Base-by-base conservation (phyloP, 2,113 vertebrate genomes). In the Chaetops frenatus region DNA sequence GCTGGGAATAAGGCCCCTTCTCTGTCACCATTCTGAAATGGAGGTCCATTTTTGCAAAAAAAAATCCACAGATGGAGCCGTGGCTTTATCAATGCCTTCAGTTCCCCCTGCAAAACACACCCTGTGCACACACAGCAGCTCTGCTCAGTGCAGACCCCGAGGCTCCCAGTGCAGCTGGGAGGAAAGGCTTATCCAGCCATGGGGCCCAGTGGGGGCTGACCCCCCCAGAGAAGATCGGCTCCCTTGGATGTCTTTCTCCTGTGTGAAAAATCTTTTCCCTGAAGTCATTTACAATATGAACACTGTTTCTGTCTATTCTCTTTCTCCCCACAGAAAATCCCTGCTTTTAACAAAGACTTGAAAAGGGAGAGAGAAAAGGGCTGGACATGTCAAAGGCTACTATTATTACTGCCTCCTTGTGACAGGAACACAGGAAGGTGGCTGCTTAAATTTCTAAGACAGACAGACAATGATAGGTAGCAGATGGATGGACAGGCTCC, bases 381-480 rank as follows among this genome's bases (percentile, higher is more conserved):
- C 38, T 81, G 86, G 86, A 54, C 64, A 7, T 60, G 88, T 90
- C 92, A 92, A 92, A 94, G 86, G 56, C 69, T 92, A 8, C 76
- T 88, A 35, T 93, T 92, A 77, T 92, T 81, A 36, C 47, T 64
- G 86, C 64, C 57, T 70, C 62, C 78, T 70, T 64, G 86, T 74
- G 91, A 88, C 57, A 90, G 67, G 51, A 33, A 28, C 76, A 64
- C 67, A 31, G 51, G 53, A 95, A 88, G 47, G 80, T 35, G 86
- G 51, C 64, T 94, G 88, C 69, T 90, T 86, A 51, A 78, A 86
- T 93, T 93, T 60, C 86, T 86, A 24, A 94, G 94, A 96, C 81
- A 50, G 92, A 95, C 95, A 95, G 86, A 94, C 91, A 94, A 83
- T 62, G 72, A 95, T 40, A 88, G 86, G 88, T 74, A 92, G 86